These are phyloP conservation scores for Laterallus jamaicensis DNA, from an alignment of 2,113 vertebrate genomes.

Conservation along the genomic window DNA sequence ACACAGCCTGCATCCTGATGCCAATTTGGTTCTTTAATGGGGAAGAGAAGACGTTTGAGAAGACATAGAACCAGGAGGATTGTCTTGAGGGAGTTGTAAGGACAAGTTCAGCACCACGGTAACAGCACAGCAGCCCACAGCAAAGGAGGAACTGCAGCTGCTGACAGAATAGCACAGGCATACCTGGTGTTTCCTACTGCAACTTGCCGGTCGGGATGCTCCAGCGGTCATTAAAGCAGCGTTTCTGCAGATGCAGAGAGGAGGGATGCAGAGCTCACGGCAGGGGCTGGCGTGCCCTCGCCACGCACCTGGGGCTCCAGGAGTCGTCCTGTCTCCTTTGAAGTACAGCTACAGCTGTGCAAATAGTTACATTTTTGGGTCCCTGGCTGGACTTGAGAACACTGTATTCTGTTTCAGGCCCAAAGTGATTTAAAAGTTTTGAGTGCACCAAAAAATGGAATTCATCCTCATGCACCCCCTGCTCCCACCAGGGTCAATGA, in stretches of 20 bases:
- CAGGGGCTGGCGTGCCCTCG: background rate
- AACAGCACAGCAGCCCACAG: background rate
- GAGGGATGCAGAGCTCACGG: background rate
- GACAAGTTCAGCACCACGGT: background rate
- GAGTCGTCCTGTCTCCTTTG: background rate
- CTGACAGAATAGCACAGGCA: accelerated
- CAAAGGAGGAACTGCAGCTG: background rate
- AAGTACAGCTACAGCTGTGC: slow-evolving; percentile 3
- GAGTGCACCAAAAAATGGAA: background rate
- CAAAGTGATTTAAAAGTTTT: background rate
- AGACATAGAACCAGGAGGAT: background rate
- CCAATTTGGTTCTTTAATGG: background rate
- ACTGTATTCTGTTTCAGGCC: background rate
- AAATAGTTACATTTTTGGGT: slow-evolving; percentile 41
- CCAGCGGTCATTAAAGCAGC: accelerated
- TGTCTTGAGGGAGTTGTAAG: background rate
- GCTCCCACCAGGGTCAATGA: background rate
- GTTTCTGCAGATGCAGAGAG: background rate
- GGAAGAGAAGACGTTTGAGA: background rate
- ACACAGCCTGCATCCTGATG: background rate
- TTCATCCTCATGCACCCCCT: background rate
- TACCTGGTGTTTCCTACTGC: background rate
- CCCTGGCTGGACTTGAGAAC: slow-evolving; percentile 7
- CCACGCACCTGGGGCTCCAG: background rate
- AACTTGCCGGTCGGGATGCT: background rate